Evolutionary conservation across 2,113 vertebrate genomes (phyloP), one percentile per base, ranked within the genome.

Genomic region (Ellobius talpinus): DNA sequence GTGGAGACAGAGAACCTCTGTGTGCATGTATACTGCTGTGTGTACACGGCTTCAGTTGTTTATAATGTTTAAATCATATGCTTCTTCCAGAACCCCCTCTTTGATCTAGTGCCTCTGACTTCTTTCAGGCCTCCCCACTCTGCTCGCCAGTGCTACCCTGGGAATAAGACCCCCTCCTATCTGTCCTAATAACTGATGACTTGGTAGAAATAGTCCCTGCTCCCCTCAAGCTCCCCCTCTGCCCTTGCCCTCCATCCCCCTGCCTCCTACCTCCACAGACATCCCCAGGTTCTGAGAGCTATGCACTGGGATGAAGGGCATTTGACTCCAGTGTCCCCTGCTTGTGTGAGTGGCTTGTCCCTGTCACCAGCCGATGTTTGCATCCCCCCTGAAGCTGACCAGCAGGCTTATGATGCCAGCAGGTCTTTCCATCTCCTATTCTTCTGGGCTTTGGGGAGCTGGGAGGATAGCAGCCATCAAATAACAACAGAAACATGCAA

Each of bases 1-100:
- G 5, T 7, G 58, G 70, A 70, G 33, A 33, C 8, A 10, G 1
- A 12, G 14, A 63, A 33, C 39, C 29, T 31, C 24, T 42, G 33
- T 1, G 0, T 36, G 11, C 4, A 58, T 10, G 3, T 36, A 55
- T 12, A 45, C 10, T 21, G 4, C 26, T 52, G 5, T 36, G 61
- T 66, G 61, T 7, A 3, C 29, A 66, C 61, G 5, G 19, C 61
- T 65, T 65, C 8, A 21, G 9, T 65, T 66, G 58, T 31, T 63
- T 33, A 19, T 5, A 65, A 4, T 31, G 19, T 24, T 70, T 23
- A 68, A 36, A 50, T 87, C 47, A 23, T 68, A 65, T 7, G 23
- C 39, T 55, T 39, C 50, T n/a, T 31, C 63, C 63, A 89, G 45
- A 21, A 86, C 66, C 33, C 39, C 29, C 12, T n/a, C 72, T 52